Conservation (phyloP, 1,140 invertebrate genomes). For the Camponotus pennsylvanicus region DNA sequence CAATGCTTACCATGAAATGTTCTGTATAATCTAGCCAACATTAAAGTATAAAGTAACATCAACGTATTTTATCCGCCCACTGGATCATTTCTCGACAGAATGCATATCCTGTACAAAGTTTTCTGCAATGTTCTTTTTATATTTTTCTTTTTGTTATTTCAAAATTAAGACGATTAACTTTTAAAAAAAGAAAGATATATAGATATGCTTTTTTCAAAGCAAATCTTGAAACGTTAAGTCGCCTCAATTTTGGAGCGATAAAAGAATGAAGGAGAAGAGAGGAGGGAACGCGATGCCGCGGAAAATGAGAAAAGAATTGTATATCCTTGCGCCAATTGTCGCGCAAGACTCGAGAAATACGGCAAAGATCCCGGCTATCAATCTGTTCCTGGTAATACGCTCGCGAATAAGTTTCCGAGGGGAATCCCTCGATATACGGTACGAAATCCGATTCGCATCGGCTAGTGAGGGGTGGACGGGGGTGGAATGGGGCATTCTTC, state of each 20-base stretch:
- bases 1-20: background rate
- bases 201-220: too few species aligned
- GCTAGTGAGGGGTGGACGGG: background rate
- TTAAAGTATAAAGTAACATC: slow-evolving; percentile 15
- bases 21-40: background rate
- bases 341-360: background rate
- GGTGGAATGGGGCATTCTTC: slow-evolving; percentile 1
- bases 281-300: background rate
- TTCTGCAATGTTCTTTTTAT: background rate
- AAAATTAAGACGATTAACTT: too few species aligned
- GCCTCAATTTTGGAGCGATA: background rate
- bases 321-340: slow-evolving; percentile 13
- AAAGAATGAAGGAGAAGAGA: background rate
- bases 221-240: background rate
- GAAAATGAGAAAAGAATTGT: background rate
- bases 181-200: too few species aligned
- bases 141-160: too few species aligned
- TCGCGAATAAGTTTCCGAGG: slow-evolving; percentile 53
- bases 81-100: slow-evolving; percentile 4
- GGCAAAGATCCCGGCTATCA: slow-evolving; percentile 13
- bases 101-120: background rate
- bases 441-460: slow-evolving; percentile 53
- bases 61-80: background rate
- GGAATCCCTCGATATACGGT: slow-evolving; percentile 21
- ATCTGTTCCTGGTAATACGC: slow-evolving; percentile 34